phyloP scores from a whole-genome alignment of 2,113 vertebrate genomes.

The Pseudorasbora parva region DNA sequence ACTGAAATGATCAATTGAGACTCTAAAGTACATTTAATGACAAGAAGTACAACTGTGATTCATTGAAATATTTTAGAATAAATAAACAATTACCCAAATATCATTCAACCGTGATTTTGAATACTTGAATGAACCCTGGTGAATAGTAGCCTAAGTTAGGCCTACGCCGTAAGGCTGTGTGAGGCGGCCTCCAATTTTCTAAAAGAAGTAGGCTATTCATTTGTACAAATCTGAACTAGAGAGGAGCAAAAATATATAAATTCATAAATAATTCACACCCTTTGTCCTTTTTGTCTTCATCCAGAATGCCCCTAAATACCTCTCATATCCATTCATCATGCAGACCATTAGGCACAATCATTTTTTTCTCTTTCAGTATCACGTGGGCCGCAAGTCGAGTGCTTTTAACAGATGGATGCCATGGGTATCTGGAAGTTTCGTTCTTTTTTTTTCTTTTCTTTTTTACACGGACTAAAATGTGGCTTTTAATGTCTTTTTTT shows the following conservation, averaged over 20 bases:
- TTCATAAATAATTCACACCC: not conserved
- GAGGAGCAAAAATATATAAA: not conserved
- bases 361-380: not conserved
- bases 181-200: not conserved
- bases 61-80: not conserved
- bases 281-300: not conserved
- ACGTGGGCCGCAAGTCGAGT: not conserved
- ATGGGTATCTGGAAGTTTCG: not conserved
- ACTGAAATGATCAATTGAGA: not conserved
- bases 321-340: not conserved
- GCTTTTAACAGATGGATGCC: not conserved
- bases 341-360: not conserved
- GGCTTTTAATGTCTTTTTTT: not conserved
- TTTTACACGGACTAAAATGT: not conserved
- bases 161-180: not conserved
- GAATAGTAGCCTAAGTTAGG: not conserved
- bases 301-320: not conserved
- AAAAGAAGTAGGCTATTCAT: not conserved
- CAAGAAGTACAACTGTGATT: not conserved
- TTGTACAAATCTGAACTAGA: not conserved
- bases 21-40: not conserved
- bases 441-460: too few relatives aligned
- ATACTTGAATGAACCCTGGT: not conserved
- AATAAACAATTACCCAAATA: not conserved
- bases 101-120: not conserved